Conservation (phyloP, 53 echinoderm and acorn worm species). For the Arbacia lixula region DNA sequence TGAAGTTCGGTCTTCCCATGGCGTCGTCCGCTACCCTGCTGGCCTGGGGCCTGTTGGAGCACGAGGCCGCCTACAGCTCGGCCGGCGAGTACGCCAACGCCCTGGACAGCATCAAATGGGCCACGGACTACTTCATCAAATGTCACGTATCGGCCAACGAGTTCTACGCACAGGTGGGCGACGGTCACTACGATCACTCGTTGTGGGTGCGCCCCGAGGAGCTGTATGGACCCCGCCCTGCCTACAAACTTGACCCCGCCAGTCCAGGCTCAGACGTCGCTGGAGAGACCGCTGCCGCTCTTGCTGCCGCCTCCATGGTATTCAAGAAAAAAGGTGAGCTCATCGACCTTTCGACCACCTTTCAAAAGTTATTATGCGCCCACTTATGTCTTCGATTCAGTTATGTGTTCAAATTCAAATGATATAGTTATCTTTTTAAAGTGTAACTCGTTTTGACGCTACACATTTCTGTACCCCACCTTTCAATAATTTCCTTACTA, state of each 20-base stretch:
- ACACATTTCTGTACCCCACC: too few relatives aligned
- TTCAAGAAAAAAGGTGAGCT: slow-evolving; percentile 63
- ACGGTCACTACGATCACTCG: slow-evolving; percentile 71
- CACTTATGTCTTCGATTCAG: neutral
- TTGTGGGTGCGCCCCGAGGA: slow-evolving; percentile 87
- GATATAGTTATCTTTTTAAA: too few relatives aligned
- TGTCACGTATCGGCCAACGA: slow-evolving; percentile 62
- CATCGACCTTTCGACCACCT: neutral
- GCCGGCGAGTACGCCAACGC: slow-evolving; percentile 67
- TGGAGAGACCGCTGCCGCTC: slow-evolving; percentile 84
- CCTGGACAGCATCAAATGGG: slow-evolving; percentile 77
- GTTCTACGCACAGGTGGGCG: slow-evolving; percentile 88
- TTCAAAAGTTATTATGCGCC: neutral
- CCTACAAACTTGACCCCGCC: slow-evolving; percentile 53
- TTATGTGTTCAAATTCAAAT: too few relatives aligned
- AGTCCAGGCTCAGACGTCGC: slow-evolving; percentile 75
- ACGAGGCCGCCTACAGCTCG: slow-evolving; percentile 58
- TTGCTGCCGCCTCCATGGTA: slow-evolving; percentile 77
- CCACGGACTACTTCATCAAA: slow-evolving; percentile 90
- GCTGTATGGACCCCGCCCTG: slow-evolving; percentile 64
- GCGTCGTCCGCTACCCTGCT: slow-evolving; percentile 64
- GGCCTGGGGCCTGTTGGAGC: slow-evolving; percentile 86
- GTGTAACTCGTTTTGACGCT: too few relatives aligned
- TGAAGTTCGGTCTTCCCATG: slow-evolving; percentile 85
- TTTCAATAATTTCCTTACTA: too few relatives aligned